These are phyloP conservation scores for Clarias fuscus DNA, from an alignment of 2,797 vertebrate species.

Conservation along the genomic window DNA sequence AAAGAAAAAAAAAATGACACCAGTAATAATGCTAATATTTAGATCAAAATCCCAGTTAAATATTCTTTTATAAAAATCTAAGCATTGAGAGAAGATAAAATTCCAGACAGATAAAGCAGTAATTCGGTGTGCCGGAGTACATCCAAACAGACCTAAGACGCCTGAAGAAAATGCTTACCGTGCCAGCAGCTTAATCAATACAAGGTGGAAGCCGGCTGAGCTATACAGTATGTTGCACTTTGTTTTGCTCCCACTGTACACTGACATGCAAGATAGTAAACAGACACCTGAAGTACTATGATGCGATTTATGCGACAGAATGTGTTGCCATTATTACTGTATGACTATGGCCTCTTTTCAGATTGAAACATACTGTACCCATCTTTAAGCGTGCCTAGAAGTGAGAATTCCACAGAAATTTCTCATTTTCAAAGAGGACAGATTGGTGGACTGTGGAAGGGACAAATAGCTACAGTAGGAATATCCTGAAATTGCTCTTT, in stretches of 20 bases:
- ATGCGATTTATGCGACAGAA: too few species aligned
- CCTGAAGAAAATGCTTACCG: conserved; percentile 41
- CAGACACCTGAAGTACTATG: too few species aligned
- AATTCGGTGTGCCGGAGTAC: not conserved
- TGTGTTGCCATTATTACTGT: too few species aligned
- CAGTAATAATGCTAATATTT: not conserved
- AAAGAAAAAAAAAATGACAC: not conserved
- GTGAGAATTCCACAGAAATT: too few species aligned
- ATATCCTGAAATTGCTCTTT: too few species aligned
- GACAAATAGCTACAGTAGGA: too few species aligned
- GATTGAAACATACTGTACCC: too few species aligned
- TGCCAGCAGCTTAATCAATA: conserved; percentile 46
- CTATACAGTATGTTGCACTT: not conserved
- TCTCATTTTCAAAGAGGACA: too few species aligned
- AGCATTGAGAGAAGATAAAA: not conserved
- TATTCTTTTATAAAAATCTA: not conserved
- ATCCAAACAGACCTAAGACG: conserved; percentile 16
- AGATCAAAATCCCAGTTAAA: not conserved
- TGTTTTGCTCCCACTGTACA: not conserved
- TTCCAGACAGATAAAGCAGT: conserved; percentile 1
- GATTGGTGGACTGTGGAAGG: too few species aligned
- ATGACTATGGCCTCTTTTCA: too few species aligned
- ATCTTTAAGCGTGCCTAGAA: too few species aligned
- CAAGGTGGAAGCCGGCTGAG: not conserved
- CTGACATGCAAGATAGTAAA: too few species aligned